phyloP scores from a whole-genome alignment of 2,113 vertebrate species.

The Emydocephalus ijimae region DNA sequence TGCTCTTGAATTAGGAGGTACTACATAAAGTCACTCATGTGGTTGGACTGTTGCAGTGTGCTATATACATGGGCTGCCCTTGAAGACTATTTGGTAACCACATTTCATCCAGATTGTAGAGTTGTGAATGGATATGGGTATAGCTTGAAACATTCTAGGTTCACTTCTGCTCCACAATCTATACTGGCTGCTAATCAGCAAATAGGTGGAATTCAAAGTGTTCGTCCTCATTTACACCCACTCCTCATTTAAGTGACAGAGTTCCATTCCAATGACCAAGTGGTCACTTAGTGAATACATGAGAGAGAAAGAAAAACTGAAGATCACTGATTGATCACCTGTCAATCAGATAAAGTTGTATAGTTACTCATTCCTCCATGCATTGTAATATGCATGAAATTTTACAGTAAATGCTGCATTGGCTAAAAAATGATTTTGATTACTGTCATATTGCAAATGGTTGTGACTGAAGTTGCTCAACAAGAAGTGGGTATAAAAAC shows the following conservation, averaged over 20 bases:
- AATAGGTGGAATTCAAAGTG: not conserved
- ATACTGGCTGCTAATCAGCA: not conserved
- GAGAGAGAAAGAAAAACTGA: not conserved
- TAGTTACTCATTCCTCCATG: not conserved
- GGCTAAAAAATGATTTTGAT: not conserved
- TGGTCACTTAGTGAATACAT: not conserved
- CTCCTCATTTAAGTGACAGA: not conserved
- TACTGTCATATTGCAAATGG: not conserved
- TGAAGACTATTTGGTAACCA: not conserved
- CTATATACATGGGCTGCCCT: not conserved
- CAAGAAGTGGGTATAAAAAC: not conserved
- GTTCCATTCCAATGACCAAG: not conserved
- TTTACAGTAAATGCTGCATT: not conserved
- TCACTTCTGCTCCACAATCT: not conserved
- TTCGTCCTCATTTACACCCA: not conserved
- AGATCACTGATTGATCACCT: not conserved
- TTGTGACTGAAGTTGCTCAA: not conserved
- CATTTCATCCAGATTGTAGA: not conserved
- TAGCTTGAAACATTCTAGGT: not conserved
- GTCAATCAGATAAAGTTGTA: not conserved
- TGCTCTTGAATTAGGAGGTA: not conserved
- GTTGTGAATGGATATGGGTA: not conserved
- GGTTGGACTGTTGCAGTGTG: not conserved
- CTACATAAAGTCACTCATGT: not conserved
- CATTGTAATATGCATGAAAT: not conserved